Evolutionary conservation across 2,113 vertebrate species (phyloP), one percentile per base, ranked within the genome.

Genomic region (Empidonax alnorum): DNA sequence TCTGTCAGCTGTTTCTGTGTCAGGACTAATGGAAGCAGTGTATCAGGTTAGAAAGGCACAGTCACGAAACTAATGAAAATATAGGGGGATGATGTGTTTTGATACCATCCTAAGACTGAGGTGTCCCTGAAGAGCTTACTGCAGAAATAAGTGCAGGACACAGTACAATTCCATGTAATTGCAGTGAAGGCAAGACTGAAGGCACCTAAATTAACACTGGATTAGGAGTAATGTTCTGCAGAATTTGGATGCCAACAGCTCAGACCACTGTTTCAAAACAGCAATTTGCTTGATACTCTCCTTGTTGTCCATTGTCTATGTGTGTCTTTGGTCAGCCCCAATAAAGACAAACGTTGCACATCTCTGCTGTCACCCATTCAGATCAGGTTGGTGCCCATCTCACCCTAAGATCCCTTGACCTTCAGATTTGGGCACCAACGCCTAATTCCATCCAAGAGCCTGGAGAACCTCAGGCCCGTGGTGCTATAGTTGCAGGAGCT

Each of bases 11-110:
- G 2, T 85, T 93, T 90, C 82, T 42, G 6, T 80, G 50, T 67
- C 30, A 80, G 39, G 23, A 42, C 50, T 86, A 93, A 83, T 61
- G 61, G 69, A 86, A 92, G 28, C 77, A 75, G 33, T 39, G 7
- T 39, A 84, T 88, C 73, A 81, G 39, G 44, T 87, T 72, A 84
- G 52, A 72, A 91, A 81, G 47, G 27, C 61, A 59, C 8, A 75
- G 73, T 39, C 80, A 61, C 42, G 46, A 78, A 77, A 81, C 52
- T 84, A 84, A 92, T 82, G 76, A 94, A 93, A 92, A 87, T 94
- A 81, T 12, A 75, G n/a, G 4, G 10, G 44, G 10, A 78, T 89
- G 84, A 91, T 84, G 80, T 96, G 61, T 78, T 93, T 92, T 92
- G 86, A 84, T 84, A 89, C 35, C 18, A 59, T 41, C 35, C 39